phyloP scores from a whole-genome alignment of 2,888 invertebrate genomes.

The Scaptomyza flava region DNA sequence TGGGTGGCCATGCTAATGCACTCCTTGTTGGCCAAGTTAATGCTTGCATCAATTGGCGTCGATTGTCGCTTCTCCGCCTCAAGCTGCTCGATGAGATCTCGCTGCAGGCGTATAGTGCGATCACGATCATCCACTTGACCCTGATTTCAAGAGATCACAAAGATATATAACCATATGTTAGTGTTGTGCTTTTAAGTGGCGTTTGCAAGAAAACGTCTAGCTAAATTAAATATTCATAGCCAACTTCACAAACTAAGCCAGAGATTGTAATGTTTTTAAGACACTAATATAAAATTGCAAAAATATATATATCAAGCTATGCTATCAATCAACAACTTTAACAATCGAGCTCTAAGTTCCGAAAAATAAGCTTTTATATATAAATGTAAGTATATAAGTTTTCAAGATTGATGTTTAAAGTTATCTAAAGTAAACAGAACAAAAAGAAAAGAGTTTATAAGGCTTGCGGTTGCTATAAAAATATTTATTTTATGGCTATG shows the following conservation, averaged over 20 bases:
- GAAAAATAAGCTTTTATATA: not conserved
- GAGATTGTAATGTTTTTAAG: constrained; percentile 50
- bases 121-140: constrained; percentile 95
- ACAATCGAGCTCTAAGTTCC: constrained; percentile 38
- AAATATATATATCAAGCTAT: constrained; percentile 20
- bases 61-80: constrained; percentile 81
- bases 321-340: constrained; percentile 44
- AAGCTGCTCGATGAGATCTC: constrained; percentile 89
- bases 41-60: constrained; percentile 15
- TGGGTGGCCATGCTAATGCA: constrained; percentile 93
- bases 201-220: constrained; percentile 42
- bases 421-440: too few species aligned
- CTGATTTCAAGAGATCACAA: constrained; percentile 79
- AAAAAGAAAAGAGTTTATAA: too few species aligned
- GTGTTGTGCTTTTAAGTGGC: constrained; percentile 41
- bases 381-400: too few species aligned
- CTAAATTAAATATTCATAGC: constrained; percentile 48
- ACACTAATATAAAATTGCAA: constrained; percentile 49
- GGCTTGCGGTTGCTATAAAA: too few species aligned
- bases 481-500: too few species aligned
- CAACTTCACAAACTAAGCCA: constrained; percentile 65
- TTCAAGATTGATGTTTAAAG: too few species aligned
- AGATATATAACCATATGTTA: constrained; percentile 29
- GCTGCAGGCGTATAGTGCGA: constrained; percentile 91
- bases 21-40: constrained; percentile 83